phyloP scores from a whole-genome alignment of 2,888 invertebrate species.

The Parasteatoda lunata region DNA sequence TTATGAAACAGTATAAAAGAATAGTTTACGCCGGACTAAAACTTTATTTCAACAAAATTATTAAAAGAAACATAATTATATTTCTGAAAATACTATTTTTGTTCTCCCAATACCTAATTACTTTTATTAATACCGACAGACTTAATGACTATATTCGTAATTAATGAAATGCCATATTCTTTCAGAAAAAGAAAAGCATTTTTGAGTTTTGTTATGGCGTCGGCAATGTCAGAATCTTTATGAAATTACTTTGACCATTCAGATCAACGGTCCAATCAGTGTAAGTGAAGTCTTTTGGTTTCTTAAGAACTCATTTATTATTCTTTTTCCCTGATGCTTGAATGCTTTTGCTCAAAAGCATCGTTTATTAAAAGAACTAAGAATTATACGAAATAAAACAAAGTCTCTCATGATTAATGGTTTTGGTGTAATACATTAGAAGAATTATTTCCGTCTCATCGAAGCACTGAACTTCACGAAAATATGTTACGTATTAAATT shows the following conservation, averaged over 20 bases:
- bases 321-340: neutral
- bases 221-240: neutral
- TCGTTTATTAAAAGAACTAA: constrained; percentile 1
- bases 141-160: no score
- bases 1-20: no score
- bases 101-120: no score
- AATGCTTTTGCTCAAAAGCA: constrained; percentile 1
- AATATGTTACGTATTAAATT: no score
- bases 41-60: no score
- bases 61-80: no score
- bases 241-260: constrained; percentile 1
- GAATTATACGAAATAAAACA: neutral
- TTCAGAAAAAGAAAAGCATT: no score
- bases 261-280: neutral
- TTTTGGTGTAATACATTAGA: neutral
- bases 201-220: no score
- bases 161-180: no score
- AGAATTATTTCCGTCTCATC: neutral
- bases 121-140: no score
- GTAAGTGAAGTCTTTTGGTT: neutral
- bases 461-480: neutral
- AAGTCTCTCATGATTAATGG: neutral
- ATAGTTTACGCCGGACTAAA: no score
- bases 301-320: constrained; percentile 1
- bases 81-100: no score